Evolutionary conservation across 2,888 invertebrate genomes (phyloP), one percentile per base, ranked within the genome.

Genomic region (Anoncus sp.): DNA sequence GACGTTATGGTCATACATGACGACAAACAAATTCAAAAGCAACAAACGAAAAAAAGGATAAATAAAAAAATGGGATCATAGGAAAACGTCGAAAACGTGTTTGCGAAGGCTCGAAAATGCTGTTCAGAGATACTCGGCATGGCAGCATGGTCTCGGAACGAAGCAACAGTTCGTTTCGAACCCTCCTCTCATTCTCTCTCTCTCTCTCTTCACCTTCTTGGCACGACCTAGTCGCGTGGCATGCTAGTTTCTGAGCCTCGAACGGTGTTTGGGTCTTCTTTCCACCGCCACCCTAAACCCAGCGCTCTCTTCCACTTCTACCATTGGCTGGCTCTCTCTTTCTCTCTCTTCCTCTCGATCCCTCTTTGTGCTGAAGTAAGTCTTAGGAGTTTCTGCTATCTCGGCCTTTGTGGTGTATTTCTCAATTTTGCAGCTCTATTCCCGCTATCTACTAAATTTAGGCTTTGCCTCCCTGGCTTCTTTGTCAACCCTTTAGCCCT

Each of bases 81-180:
- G 27, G n/a, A n/a, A 71, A 24, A 24, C 51, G 65, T 62, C 51
- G 73, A 85, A 87, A 87, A 84, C 81, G 81, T 45, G 83, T 83
- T 85, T 66, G 83, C 85, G 86, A 86, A 87, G 62, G 66, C 74
- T 83, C 75, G 63, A 75, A 73, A 80, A 76, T 76, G 73, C 51
- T 55, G 75, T 78, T 43, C 59, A 47, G 43, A 74, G 53, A 66
- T 57, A 78, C 67, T 51, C 57, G 65, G 51, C 53, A 69, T 59
- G 72, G 55, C 63, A 76, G 75, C 78, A 74, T 77, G 81, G 80
- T 87, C 87, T 87, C 85, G n/a, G 83, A 84, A 66, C 83, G 89
- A 89, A 89, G 89, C 89, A 89, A 89, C 89, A 89, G 89, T 89
- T 89, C 89, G 89, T 83, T 88, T 78, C 81, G 55, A 72, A 55